Conservation (phyloP, 2,113 vertebrate species). For the Pelodiscus sinensis region DNA sequence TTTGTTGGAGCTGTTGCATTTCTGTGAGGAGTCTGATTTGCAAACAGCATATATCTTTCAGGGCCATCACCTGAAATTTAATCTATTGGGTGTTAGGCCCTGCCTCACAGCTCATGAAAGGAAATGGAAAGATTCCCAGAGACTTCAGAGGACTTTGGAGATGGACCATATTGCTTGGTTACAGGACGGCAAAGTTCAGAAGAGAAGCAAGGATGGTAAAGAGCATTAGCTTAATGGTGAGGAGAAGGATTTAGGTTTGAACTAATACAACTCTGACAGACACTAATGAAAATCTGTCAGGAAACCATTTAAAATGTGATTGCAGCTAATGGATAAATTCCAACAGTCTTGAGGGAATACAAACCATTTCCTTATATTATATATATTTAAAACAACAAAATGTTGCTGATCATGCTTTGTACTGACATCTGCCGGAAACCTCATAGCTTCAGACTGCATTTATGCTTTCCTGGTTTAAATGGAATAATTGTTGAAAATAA, state of each 20-base stretch:
- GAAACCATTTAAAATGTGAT: constrained; percentile 37
- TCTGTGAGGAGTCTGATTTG: fast-evolving
- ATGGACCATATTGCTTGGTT: not conserved
- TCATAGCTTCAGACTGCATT: not conserved
- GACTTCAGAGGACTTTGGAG: not conserved
- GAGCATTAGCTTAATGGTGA: not conserved
- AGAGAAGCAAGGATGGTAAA: not conserved
- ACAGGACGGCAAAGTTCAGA: not conserved
- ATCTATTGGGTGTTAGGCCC: not conserved
- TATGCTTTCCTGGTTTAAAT: constrained; percentile 41
- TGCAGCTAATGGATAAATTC: not conserved
- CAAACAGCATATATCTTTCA: not conserved
- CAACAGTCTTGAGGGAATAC: not conserved
- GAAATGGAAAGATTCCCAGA: constrained; percentile 23
- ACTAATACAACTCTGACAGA: not conserved
- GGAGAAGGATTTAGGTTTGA: not conserved
- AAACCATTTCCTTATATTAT: constrained; percentile 56
- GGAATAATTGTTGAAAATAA: not conserved
- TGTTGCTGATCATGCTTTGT: constrained; percentile 50
- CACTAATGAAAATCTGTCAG: constrained; percentile 17
- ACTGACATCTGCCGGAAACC: constrained; percentile 46
- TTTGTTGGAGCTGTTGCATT: not conserved
- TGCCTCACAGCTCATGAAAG: not conserved
- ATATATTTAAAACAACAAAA: constrained; percentile 17
- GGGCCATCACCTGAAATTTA: not conserved